These are phyloP conservation scores for Eutolmus rufibarbis DNA, from an alignment of 2,888 invertebrate genomes.

Conservation along the genomic window DNA sequence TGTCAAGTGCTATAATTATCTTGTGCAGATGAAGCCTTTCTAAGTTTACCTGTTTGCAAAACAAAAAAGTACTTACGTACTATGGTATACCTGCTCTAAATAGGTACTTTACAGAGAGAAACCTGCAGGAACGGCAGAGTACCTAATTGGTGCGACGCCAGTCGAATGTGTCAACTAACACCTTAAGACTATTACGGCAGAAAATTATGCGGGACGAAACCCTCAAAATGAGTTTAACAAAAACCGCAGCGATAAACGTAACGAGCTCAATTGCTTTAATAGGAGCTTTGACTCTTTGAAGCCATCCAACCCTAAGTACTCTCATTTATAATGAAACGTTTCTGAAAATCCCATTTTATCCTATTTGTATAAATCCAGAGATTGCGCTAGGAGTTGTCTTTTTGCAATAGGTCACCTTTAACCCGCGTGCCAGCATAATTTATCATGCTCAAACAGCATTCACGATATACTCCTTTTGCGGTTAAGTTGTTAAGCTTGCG, in stretches of 20 bases:
- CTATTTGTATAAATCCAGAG: background rate
- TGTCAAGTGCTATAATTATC: background rate
- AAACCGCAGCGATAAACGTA: background rate
- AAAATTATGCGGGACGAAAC: background rate
- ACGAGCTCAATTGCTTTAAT: background rate
- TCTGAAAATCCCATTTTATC: background rate
- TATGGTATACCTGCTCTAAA: background rate
- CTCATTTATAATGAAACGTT: background rate
- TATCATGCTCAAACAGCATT: slow-evolving; percentile 2
- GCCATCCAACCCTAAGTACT: background rate
- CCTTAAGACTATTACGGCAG: too few species aligned
- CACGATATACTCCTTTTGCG: background rate
- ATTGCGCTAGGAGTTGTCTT: background rate
- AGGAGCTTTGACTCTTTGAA: background rate
- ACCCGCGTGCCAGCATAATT: background rate
- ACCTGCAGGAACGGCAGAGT: background rate
- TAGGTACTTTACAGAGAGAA: background rate
- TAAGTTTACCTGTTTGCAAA: background rate
- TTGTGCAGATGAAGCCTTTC: background rate
- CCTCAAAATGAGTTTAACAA: background rate
- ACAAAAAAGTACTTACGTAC: background rate
- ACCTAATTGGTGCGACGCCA: background rate
- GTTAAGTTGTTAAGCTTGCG: slow-evolving; percentile 1
- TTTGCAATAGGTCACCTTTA: background rate
- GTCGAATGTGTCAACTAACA: background rate